Base-by-base conservation (phyloP, 92 coral and sea anemone genomes). In the Zoanthus solanderi region DNA sequence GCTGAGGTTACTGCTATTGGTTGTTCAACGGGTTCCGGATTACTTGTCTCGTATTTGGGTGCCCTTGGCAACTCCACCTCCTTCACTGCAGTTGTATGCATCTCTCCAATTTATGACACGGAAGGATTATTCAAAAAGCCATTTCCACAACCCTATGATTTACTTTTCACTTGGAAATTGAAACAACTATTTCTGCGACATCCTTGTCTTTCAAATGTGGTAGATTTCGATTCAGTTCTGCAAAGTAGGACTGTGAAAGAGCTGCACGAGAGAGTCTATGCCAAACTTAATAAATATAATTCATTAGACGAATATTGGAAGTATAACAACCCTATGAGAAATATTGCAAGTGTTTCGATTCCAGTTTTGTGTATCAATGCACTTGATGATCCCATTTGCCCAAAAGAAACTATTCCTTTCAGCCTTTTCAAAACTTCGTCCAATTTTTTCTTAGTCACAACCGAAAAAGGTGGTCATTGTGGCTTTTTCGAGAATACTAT, bases 401-500 rank as follows among this genome's bases (percentile, higher is more conserved):
- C 92, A 4, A 90, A 95, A 60, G 99, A 97, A 28, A 90, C 88
- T 1, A 97, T 97, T 12, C 99, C 99, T 0, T 97, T 92, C 78
- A 97, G 98, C 80, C 96, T 97, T 23, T 97, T 97, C 60, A 97
- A 97, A 79, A 97, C 93, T 52, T 95, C 98, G 6, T 91, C 98
- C n/a, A 97, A 95, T 87, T 92, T 97, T 71, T 92, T 93, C 67
- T 96, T 97, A 50, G 90, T 95, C 46, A 91, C 99, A 1, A 93
- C 98, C 31, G 98, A 94, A 6, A 92, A 92, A 66, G 99, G 99
- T 9, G 99, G 99, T 0, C 99, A 97, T 79, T 90, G 99, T 74
- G 99, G 99, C 12, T 97, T 97, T 75, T 76, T 95, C n/a, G 95
- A 97, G 80, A 92, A 97, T 69, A 73, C 91, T 10, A 77, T 91